Evolutionary conservation across 1,140 invertebrate species (phyloP), one percentile per base, ranked within the genome.

Genomic region (Papilio aristodemus): DNA sequence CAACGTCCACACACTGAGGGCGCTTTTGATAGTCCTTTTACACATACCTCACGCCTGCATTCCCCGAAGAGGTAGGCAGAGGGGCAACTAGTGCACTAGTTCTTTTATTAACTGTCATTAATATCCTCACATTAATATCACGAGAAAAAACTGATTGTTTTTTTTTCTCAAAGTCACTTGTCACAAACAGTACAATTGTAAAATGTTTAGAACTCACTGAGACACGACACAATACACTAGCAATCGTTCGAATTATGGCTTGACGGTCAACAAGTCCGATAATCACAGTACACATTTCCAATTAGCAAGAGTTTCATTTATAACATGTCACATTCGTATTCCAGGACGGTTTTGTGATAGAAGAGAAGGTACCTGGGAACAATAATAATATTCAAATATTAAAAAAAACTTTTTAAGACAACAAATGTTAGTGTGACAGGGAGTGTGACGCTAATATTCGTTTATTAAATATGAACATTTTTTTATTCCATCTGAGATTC

Each of bases 341-440:
- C 96, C 87, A 98, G 89, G 69, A 97, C 95, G 87, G 97, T 96
- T 91, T 98, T 98, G 92, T 98, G 97, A 90, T 98, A 98, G 92
- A 98, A 98, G 57, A 98, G 93, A 60, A 98, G 93, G 92, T 98
- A 98, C 74, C 96, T 97, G 93, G 50, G n/a, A n/a, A n/a, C n/a
- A n/a, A n/a, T n/a, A n/a, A n/a, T n/a, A n/a, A n/a, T n/a, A n/a
- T n/a, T n/a, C n/a, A n/a, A n/a, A n/a, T n/a, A n/a, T n/a, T n/a
- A n/a, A n/a, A n/a, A n/a, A n/a, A n/a, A n/a, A n/a, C n/a, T n/a
- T n/a, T n/a, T n/a, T n/a, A n/a, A n/a, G n/a, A n/a, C n/a, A n/a
- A n/a, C n/a, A n/a, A n/a, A n/a, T n/a, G n/a, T n/a, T n/a, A n/a
- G n/a, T n/a, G n/a, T n/a, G n/a, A n/a, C n/a, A n/a, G n/a, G n/a